Percentiles rank a stretch among this genome's conserved stretches.
These are phyloP conservation scores for Trogon surrucura DNA, from an alignment of 2,113 vertebrate species.

Conservation along the genomic window DNA sequence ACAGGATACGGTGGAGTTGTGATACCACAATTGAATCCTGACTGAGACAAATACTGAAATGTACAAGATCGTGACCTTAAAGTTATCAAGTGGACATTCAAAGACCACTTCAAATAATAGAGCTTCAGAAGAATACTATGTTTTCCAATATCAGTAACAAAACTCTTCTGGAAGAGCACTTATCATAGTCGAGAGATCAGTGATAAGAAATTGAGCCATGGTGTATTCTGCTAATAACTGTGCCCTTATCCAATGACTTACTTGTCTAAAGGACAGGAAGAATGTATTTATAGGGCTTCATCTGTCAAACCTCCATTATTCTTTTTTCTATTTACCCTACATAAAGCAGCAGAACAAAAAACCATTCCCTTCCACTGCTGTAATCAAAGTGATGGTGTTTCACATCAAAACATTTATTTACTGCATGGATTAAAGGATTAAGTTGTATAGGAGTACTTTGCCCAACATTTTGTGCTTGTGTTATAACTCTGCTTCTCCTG, in stretches of 20 bases:
- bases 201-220: neutral
- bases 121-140: neutral
- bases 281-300: neutral
- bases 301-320: neutral
- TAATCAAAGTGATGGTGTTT: slow-evolving; percentile 14
- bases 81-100: neutral
- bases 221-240: neutral
- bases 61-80: neutral
- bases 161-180: neutral
- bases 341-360: neutral
- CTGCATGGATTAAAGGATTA: slow-evolving; percentile 49
- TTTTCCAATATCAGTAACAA: neutral
- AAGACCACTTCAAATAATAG: neutral
- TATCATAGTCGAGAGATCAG: neutral
- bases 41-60: neutral
- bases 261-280: neutral
- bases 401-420: slow-evolving; percentile 36
- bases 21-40: neutral
- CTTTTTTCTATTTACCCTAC: neutral
- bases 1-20: rapidly evolving
- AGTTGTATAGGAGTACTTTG: neutral
- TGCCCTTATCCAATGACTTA: neutral
- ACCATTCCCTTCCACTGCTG: neutral
- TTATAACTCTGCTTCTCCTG: slow-evolving; percentile 8
- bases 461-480: neutral